Conservation (phyloP, 1,140 invertebrate species). For the Xylocopa sonorina region DNA sequence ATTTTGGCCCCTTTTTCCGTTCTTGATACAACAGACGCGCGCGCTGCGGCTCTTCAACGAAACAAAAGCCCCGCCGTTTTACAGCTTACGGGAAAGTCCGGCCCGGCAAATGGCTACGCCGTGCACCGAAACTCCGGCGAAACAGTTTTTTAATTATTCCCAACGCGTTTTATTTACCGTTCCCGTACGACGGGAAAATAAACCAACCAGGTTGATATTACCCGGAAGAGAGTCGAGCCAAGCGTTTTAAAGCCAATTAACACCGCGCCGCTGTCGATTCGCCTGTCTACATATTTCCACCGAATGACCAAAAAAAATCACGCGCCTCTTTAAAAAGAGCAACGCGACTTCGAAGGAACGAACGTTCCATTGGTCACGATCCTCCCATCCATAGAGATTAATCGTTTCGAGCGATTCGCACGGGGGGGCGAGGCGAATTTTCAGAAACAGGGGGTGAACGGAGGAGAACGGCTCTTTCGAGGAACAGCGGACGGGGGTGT, state of each 20-base stretch:
- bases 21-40: slow-evolving; percentile 13
- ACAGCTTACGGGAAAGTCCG: not conserved
- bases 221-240: not conserved
- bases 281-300: too few relatives aligned
- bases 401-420: too few relatives aligned
- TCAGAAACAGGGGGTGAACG: not conserved
- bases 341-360: too few relatives aligned
- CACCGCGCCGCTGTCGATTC: too few relatives aligned
- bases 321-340: too few relatives aligned
- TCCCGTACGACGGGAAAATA: not conserved
- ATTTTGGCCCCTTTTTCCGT: slow-evolving; percentile 23
- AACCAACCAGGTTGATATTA: not conserved
- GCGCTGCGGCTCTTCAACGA: too few relatives aligned
- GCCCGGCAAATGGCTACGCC: not conserved
- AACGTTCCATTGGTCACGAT: too few relatives aligned
- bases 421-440: not conserved
- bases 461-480: not conserved
- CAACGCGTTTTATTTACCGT: slow-evolving; percentile 12
- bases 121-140: not conserved
- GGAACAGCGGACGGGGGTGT: not conserved
- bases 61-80: slow-evolving; percentile 3
- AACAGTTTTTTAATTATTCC: not conserved
- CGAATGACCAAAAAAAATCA: too few relatives aligned
- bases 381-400: too few relatives aligned
- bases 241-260: not conserved